Evolutionary conservation across 2,797 vertebrate genomes (phyloP).

Genomic region (Pachyuromys duprasi): DNA sequence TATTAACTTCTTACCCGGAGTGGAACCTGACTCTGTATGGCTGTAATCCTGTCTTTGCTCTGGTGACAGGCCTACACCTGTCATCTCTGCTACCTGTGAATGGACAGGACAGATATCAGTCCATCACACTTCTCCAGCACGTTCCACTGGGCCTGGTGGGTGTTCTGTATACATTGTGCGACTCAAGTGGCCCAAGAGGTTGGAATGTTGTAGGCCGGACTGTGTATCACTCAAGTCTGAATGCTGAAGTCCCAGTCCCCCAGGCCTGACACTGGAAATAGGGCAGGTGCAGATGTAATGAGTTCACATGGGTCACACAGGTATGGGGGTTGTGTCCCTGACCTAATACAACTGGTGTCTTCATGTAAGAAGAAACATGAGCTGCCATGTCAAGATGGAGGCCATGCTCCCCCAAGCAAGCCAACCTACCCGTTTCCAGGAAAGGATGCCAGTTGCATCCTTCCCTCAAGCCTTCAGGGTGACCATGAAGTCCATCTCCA

Average conservation of each 20-base stretch:
- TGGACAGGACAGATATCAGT: neutral
- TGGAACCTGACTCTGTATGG: accelerated
- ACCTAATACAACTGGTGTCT: neutral
- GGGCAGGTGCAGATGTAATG: neutral
- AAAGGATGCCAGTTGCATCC: neutral
- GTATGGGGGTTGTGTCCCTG: neutral
- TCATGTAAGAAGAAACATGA: neutral
- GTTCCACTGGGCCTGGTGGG: neutral
- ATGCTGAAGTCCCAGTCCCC: neutral
- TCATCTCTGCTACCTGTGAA: neutral
- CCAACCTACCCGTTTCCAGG: neutral
- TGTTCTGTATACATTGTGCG: neutral
- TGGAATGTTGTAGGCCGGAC: neutral
- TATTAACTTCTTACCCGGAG: neutral
- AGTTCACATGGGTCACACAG: neutral
- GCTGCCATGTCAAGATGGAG: neutral
- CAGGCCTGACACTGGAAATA: neutral
- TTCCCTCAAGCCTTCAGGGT: neutral
- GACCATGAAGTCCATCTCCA: neutral
- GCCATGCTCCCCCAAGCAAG: no score
- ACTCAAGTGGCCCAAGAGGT: neutral
- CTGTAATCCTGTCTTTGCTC: neutral
- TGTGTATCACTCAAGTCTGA: neutral
- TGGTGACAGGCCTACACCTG: neutral
- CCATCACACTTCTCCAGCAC: no score